A percentile compares a stretch with the other conserved stretches of the same genome.
These are phyloP conservation scores for Potamarius usumacintae DNA, from an alignment of 2,113 vertebrate genomes.

Conservation along the genomic window DNA sequence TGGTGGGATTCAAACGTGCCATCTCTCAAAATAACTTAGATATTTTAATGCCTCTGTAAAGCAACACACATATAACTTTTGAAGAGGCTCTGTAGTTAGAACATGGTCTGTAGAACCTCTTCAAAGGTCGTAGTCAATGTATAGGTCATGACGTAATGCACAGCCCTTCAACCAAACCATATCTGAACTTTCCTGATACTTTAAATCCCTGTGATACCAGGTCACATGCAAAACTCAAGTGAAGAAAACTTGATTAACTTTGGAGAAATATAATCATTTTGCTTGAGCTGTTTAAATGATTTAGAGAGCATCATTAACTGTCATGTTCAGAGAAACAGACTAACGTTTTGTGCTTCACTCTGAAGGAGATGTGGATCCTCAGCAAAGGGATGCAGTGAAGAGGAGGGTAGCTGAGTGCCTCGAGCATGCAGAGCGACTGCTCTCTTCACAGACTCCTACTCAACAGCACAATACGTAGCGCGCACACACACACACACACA, in stretches of 20 bases:
- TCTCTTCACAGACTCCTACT: slow-evolving; percentile 67
- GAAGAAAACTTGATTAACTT: neutral
- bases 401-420: slow-evolving; percentile 81
- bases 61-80: neutral
- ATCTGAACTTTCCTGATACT: neutral
- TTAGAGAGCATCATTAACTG: neutral
- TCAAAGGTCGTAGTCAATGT: neutral
- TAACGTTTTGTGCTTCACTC: slow-evolving; percentile 21
- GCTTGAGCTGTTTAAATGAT: neutral
- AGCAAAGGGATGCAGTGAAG: slow-evolving; percentile 80
- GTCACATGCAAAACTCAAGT: neutral
- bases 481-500: slow-evolving; percentile 1
- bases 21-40: neutral
- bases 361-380: slow-evolving; percentile 76
- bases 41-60: neutral
- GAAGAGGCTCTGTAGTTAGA: neutral
- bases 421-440: slow-evolving; percentile 79
- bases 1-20: neutral
- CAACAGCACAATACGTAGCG: slow-evolving; percentile 47
- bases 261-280: neutral
- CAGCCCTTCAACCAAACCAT: neutral
- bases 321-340: neutral
- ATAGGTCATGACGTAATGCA: neutral
- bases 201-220: neutral
- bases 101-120: neutral